phyloP scores from a whole-genome alignment of 2,113 vertebrate genomes.

The Pluvialis apricaria region DNA sequence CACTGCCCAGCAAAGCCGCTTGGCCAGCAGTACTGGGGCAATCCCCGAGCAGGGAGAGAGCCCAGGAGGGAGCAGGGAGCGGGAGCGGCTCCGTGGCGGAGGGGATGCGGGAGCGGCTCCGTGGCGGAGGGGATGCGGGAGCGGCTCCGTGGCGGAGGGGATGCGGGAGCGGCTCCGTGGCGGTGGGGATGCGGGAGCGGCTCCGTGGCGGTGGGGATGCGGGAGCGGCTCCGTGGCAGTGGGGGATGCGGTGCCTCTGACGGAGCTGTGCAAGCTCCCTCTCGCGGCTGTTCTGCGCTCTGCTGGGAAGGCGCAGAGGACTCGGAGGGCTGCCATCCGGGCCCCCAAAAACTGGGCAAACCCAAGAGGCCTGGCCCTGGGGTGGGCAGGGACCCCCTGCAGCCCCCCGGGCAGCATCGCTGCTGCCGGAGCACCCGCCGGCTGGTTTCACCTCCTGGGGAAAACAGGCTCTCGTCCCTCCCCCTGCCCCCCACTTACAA shows the following conservation, averaged over 20 bases:
- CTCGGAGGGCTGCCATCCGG: accelerated
- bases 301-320: accelerated
- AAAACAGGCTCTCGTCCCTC: accelerated
- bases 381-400: background rate
- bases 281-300: accelerated
- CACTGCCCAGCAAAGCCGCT: accelerated
- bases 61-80: background rate
- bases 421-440: background rate
- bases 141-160: background rate
- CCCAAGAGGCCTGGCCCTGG: accelerated
- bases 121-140: background rate
- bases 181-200: background rate
- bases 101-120: too few species aligned
- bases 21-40: accelerated
- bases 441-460: background rate
- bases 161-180: too few species aligned
- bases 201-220: background rate
- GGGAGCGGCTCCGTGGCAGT: too few species aligned
- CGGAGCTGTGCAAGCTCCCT: background rate
- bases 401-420: background rate
- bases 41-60: background rate
- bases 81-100: background rate
- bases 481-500: accelerated
- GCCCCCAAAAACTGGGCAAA: background rate
- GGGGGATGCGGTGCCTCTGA: accelerated